Evolutionary conservation across 92 coral and sea anemone genomes (phyloP).

Genomic region (Porites divaricata): DNA sequence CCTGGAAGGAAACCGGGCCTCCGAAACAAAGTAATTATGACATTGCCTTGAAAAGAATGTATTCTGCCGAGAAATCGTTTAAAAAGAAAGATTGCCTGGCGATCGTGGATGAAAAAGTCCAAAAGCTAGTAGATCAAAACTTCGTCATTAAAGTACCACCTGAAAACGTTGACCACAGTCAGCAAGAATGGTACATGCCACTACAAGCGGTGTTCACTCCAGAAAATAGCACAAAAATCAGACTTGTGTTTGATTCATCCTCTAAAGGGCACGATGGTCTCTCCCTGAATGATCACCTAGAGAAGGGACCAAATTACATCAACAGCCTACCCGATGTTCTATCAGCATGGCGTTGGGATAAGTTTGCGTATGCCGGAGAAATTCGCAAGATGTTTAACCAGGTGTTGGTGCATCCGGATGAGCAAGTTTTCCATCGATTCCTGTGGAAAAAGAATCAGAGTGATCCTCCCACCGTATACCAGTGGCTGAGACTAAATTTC

Average conservation of each 20-base stretch:
- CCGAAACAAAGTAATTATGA: slow-evolving; percentile 64
- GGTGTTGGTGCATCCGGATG: too few relatives aligned
- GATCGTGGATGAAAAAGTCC: slow-evolving; percentile 54
- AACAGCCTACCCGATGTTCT: slow-evolving; percentile 38
- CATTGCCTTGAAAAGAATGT: slow-evolving; percentile 38
- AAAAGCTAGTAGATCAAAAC: slow-evolving; percentile 66
- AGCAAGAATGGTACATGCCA: too few relatives aligned
- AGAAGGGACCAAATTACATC: too few relatives aligned
- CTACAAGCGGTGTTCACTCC: slow-evolving; percentile 61
- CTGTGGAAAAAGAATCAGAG: slow-evolving; percentile 44
- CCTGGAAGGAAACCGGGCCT: slow-evolving; percentile 68
- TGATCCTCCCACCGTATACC: slow-evolving; percentile 39
- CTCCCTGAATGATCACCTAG: slow-evolving; percentile 67
- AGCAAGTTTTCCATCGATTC: slow-evolving; percentile 36
- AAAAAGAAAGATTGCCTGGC: slow-evolving; percentile 53
- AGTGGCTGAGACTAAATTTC: slow-evolving; percentile 28
- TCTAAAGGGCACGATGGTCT: slow-evolving; percentile 40
- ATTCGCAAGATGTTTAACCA: neutral
- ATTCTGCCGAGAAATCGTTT: neutral
- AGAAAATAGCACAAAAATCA: slow-evolving; percentile 43
- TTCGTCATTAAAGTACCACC: slow-evolving; percentile 46
- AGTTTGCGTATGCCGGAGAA: slow-evolving; percentile 55
- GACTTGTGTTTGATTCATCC: slow-evolving; percentile 59
- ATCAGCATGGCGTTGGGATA: slow-evolving; percentile 62
- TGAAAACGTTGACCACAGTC: too few relatives aligned